A percentile compares a stretch with the other conserved stretches of the same genome.
Conservation (phyloP, 2,113 vertebrate species). For the Globicephala melas region DNA sequence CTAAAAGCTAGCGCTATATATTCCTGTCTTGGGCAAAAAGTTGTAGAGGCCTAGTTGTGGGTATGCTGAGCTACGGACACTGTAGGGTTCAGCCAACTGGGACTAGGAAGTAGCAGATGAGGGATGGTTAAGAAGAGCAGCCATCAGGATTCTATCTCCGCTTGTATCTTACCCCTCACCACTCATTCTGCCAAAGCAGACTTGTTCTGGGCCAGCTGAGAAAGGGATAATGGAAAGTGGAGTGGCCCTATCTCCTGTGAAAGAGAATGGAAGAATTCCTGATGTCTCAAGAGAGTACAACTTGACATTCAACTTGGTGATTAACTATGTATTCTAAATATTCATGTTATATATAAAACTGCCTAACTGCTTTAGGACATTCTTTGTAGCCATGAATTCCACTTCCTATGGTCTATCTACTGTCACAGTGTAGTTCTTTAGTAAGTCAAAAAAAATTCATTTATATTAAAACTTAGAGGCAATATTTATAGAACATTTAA, state of each 20-base stretch:
- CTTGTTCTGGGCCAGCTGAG: neutral
- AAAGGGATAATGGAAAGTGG: neutral
- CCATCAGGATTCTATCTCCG: neutral
- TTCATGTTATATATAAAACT: neutral
- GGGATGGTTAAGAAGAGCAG: neutral
- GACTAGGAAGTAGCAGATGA: neutral
- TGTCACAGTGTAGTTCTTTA: neutral
- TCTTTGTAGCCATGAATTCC: neutral
- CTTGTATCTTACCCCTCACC: neutral
- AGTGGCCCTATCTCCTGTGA: neutral
- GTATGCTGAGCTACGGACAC: neutral
- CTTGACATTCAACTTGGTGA: neutral
- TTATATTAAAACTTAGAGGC: slow-evolving; percentile 46
- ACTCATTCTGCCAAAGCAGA: slow-evolving; percentile 3
- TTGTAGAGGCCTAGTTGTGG: neutral
- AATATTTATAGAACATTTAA: slow-evolving; percentile 30
- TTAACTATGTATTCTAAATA: neutral
- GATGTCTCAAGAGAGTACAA: neutral
- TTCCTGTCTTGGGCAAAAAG: neutral
- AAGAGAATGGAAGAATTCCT: neutral
- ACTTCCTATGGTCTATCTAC: neutral
- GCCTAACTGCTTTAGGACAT: slow-evolving; percentile 7
- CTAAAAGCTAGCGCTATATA: neutral
- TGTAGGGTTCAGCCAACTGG: neutral
- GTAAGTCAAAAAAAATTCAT: neutral